Evolutionary conservation across 2,797 vertebrate genomes (phyloP), one percentile per base, ranked within the genome.

Genomic region (Salmo trutta): DNA sequence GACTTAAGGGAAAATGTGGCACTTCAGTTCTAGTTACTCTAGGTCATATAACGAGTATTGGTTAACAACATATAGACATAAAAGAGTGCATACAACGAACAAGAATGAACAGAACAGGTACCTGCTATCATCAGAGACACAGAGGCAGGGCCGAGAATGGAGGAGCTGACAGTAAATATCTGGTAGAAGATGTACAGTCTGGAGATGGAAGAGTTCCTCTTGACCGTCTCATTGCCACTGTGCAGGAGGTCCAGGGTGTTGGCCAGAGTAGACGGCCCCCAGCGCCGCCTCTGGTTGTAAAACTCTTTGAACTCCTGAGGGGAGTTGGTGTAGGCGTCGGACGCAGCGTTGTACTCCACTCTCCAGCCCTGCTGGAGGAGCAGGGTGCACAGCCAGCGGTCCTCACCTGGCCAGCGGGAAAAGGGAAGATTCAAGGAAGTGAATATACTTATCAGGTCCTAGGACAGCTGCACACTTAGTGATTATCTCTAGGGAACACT

Each of bases 251-350:
- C 91, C 0, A 91, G 75, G 10, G 91, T 76, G 54, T 94, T 95
- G 76, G 91, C 93, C 90, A 94, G 75, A 3, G 94, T 94, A 41
- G 94, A 95, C 0, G 94, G 93, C 0, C 90, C 91, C 94, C 94
- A 95, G 52, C 94, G 90, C 0, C 90, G 87, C 6, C 94, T 91
- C 88, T 66, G 64, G 84, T 94, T 94, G 85, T 90, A 95, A 53
- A 95, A 92, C 79, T 94, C 94, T 53, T 92, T 92, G 81, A 95
- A 95, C 36, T 92, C 91, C 74, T 93, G 89, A 0, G 94, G 94
- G n/a, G 93, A 93, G 0, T 94, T 95, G 76, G 94, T 95, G 91
- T 93, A 94, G 54, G 94, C 94, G 36, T 95, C 93, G 5, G 94
- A 90, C 0, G 93, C 93, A 1, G 93, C 93, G 0, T 92, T 93